Evolutionary conservation across 2,888 invertebrate species (phyloP).

Genomic region (Synergus gifuensis): DNA sequence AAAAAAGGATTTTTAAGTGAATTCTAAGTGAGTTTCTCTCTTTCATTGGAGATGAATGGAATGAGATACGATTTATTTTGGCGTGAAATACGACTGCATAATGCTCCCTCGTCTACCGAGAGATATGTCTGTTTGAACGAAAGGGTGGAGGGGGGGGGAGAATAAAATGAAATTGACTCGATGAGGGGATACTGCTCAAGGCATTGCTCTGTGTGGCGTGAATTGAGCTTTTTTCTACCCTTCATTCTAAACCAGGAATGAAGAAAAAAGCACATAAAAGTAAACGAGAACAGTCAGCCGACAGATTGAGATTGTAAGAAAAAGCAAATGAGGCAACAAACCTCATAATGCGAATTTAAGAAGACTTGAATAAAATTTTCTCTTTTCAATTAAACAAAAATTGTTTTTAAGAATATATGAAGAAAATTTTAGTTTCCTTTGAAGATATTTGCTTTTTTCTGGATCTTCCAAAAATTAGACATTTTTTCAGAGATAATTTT

Average conservation of each 20-base stretch:
- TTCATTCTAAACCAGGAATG: slow-evolving; percentile 11
- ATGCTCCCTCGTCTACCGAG: neutral
- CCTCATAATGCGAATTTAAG: neutral
- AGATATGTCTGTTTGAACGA: slow-evolving; percentile 5
- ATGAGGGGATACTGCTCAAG: slow-evolving; percentile 7
- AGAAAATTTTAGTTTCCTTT: neutral
- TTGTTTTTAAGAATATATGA: too few species aligned
- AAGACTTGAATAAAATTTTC: neutral
- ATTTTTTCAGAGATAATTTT: neutral
- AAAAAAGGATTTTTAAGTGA: slow-evolving; percentile 6
- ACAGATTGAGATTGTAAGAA: neutral
- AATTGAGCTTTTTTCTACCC: slow-evolving; percentile 14
- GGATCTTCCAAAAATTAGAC: neutral
- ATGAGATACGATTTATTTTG: slow-evolving; percentile 22
- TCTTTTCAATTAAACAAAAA: too few species aligned
- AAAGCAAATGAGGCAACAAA: neutral
- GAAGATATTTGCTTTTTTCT: neutral
- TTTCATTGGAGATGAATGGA: neutral
- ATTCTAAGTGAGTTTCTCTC: neutral
- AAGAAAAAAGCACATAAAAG: slow-evolving; percentile 10
- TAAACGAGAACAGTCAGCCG: slow-evolving; percentile 12
- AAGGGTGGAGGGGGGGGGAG: neutral
- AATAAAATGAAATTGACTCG: slow-evolving; percentile 23
- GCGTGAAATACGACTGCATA: slow-evolving; percentile 14
- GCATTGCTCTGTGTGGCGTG: slow-evolving; percentile 11